Evolutionary conservation across 2,888 invertebrate genomes (phyloP), one percentile per base, ranked within the genome.

Genomic region (Cryptosula pallasiana): DNA sequence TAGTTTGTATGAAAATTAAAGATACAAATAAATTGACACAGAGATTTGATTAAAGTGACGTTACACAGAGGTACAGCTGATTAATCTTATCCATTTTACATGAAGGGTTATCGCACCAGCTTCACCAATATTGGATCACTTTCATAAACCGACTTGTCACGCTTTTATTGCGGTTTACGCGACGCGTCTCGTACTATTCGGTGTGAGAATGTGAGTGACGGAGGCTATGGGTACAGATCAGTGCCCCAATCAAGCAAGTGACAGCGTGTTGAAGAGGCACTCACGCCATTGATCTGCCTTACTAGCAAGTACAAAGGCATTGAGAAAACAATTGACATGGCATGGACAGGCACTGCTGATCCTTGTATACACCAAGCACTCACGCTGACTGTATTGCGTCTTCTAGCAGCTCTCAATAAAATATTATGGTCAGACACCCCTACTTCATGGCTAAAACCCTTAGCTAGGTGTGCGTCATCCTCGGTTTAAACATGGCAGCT

Each of bases 291-390:
- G 63, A 63, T 63, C 63, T 34, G n/a, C 63, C 27, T 63, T 63
- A 63, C 32, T 29, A 32, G 29, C 27, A 25, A 63, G 63, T 63
- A 63, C 63, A 63, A 63, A 63, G 63, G 63, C n/a, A 32, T 63
- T 63, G 25, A 63, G 13, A 63, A 34, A 63, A 63, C 63, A 63
- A 63, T 63, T 63, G 63, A 63, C 32, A 13, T 63, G 63, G 32
- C 63, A 63, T 63, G 5, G 9, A 27, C 32, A 29, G 13, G 63
- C 63, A 34, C 32, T 34, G 34, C 63, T 27, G 1, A 63, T 20
- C 27, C n/a, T n/a, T n/a, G n/a, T 45, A 45, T 45, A 45, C 45
- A 45, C 45, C 45, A 45, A 45, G 45, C 45, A 45, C 45, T 45
- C 45, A 45, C 20, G 20, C 45, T 45, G 45, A 45, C 45, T 45